Percentiles rank a stretch among this genome's conserved stretches.
These are phyloP conservation scores for Girardia tigrina DNA, from an alignment of 2,888 invertebrate genomes.

Conservation along the genomic window DNA sequence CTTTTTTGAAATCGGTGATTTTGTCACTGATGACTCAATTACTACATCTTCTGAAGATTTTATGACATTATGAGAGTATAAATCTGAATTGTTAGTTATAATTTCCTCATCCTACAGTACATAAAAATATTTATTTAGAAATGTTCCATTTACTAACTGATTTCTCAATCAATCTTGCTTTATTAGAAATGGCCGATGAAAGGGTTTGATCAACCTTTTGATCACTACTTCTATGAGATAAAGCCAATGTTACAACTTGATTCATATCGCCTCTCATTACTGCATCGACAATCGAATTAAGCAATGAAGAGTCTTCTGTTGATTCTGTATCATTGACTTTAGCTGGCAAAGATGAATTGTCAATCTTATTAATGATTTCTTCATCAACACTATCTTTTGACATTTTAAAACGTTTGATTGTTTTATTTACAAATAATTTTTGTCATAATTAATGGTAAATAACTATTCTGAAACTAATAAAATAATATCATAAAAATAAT, in stretches of 20 bases:
- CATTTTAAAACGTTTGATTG: neutral
- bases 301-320: neutral
- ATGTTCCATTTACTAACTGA: neutral
- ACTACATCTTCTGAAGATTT: neutral
- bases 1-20: neutral
- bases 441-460: neutral
- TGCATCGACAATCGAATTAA: slow-evolving; percentile 7
- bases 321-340: neutral
- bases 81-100: neutral
- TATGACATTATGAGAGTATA: neutral
- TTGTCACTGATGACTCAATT: neutral
- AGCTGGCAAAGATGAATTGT: neutral
- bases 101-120: neutral
- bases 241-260: slow-evolving; percentile 1
- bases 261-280: neutral
- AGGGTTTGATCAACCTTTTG: neutral
- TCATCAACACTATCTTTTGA: neutral
- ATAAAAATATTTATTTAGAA: neutral
- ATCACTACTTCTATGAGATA: slow-evolving; percentile 17
- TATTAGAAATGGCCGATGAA: slow-evolving; percentile 4
- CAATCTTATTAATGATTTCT: neutral
- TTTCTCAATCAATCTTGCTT: neutral
- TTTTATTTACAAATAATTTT: neutral
- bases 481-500: neutral
- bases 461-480: neutral